Evolutionary conservation across 2,888 invertebrate genomes (phyloP).

Genomic region (Epistrophella euchroma): DNA sequence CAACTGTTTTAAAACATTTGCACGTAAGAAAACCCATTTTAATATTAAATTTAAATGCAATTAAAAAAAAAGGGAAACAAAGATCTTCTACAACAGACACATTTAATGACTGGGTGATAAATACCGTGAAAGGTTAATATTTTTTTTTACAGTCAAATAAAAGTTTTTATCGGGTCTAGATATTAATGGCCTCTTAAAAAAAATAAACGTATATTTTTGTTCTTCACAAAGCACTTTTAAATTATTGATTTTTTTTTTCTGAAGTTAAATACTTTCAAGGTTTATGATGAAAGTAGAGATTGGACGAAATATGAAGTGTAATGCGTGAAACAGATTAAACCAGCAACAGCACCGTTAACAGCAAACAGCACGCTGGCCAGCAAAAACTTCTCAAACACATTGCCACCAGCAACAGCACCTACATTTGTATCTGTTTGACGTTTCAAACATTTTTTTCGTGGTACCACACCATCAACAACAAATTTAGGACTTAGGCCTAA

Average conservation of each 20-base stretch:
- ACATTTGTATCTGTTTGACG: too few relatives aligned
- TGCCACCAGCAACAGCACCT: too few relatives aligned
- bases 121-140: not conserved
- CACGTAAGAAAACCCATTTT: conserved; percentile 8
- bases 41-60: conserved; percentile 1
- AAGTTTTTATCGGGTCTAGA: not conserved
- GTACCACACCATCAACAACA: too few relatives aligned
- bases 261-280: not conserved
- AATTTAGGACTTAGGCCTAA: too few relatives aligned
- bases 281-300: not conserved
- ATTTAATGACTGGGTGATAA: not conserved
- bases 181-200: not conserved
- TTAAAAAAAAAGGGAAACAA: not conserved
- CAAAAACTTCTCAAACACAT: too few relatives aligned
- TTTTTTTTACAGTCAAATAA: not conserved
- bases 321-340: too few relatives aligned
- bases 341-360: too few relatives aligned
- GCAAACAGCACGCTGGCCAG: too few relatives aligned
- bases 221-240: not conserved
- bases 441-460: too few relatives aligned
- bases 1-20: conserved; percentile 9
- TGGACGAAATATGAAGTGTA: not conserved
- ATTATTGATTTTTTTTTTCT: not conserved
- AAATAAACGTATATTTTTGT: not conserved
- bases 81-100: not conserved